A percentile compares a stretch with the other conserved stretches of the same genome.
Evolutionary conservation across 2,113 vertebrate genomes (phyloP).

Genomic region (Nothobranchius kuhntae): DNA sequence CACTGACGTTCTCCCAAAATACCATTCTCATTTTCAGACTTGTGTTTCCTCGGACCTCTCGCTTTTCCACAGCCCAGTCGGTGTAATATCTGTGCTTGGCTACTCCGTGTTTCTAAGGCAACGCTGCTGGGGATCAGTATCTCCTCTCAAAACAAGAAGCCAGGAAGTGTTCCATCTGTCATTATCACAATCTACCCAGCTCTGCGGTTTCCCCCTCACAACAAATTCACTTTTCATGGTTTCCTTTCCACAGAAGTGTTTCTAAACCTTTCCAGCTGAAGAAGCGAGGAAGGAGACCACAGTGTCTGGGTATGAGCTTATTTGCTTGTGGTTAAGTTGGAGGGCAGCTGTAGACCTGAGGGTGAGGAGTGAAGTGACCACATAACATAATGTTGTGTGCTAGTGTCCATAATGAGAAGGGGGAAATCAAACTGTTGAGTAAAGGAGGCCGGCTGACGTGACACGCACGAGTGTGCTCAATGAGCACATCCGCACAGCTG

Average conservation of each 20-base stretch:
- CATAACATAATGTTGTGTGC: constrained; percentile 36
- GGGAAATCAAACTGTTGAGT: constrained; percentile 10
- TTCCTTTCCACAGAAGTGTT: constrained; percentile 57
- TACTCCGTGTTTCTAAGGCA: constrained; percentile 49
- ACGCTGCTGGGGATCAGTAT: constrained; percentile 60
- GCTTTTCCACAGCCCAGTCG: constrained; percentile 35
- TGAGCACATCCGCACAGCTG: constrained; percentile 62
- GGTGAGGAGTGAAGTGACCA: constrained; percentile 52
- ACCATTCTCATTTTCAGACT: constrained; percentile 56
- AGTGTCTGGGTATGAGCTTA: constrained; percentile 33
- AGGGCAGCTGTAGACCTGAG: constrained; percentile 52
- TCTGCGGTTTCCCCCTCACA: constrained; percentile 66
- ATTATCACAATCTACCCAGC: constrained; percentile 64
- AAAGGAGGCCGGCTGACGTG: constrained; percentile 48
- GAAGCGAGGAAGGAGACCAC: constrained; percentile 52
- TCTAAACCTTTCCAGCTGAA: constrained; percentile 67
- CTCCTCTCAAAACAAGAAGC: constrained; percentile 61
- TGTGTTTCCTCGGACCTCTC: constrained; percentile 52
- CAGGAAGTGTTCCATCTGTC: constrained; percentile 73
- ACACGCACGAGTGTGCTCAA: constrained; percentile 28
- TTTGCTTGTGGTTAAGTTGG: constrained; percentile 37
- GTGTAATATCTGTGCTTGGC: constrained; percentile 39
- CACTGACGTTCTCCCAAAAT: constrained; percentile 50
- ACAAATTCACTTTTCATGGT: constrained; percentile 63
- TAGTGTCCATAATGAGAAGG: constrained; percentile 22